Base-by-base conservation (phyloP, 2,888 invertebrate genomes). In the Colletes collaris region DNA sequence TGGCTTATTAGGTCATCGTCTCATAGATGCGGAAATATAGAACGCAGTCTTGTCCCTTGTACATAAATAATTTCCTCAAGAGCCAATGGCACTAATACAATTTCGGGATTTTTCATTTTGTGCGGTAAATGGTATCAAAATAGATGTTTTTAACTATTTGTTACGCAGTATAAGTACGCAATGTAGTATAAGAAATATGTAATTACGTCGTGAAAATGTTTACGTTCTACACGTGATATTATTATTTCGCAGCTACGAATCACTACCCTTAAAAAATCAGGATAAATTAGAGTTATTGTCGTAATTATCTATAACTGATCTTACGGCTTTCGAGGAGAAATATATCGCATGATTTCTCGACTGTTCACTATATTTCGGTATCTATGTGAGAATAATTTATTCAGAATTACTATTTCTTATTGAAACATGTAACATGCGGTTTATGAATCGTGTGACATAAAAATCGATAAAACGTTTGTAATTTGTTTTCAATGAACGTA, bases 241-340 rank as follows among this genome's bases (percentile, higher is more conserved):
- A 84, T 76, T 79, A 84, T 76, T 79, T 77, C 74, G 69, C 81
- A 70, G 52, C 76, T 83, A 80, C 75, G 62, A 82, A 67, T 80
- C 59, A 66, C 76, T 58, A 60, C 4, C 40, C 63, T 78, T 74
- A 79, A 77, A 19, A 78, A 82, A 79, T 74, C 55, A 78, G 69
- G 65, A 66, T 79, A 81, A 89, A 86, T 76, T 81, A 87, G 82
- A 89, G 86, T 89, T 89, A 89, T 89, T 89, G 89, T 89, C 89
- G 50, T 81, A 81, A 81, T 81, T 66, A 67, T 75, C 73, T 88
- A 71, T 67, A 88, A 86, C 74, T 79, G 70, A 82, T 87, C 68
- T 56, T 70, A 55, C 63, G 76, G 81, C 79, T 73, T 81, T 82
- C 77, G 71, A 81, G 82, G 78, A 83, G 76, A 81, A 73, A 67